Base-by-base conservation (phyloP, 2,888 invertebrate species). In the Sarcophaga rosellei region DNA sequence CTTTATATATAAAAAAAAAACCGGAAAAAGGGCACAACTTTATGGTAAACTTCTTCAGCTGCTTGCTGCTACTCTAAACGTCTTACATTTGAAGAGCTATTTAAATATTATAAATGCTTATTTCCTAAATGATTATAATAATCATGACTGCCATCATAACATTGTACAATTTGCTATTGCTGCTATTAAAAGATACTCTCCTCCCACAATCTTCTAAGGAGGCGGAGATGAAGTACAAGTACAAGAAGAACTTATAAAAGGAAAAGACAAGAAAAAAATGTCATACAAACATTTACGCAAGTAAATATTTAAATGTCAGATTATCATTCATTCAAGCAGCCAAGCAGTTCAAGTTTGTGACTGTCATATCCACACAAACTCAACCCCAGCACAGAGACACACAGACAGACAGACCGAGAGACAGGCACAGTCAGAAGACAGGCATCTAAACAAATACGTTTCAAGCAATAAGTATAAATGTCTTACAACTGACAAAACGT, bases 261-360 rank as follows among this genome's bases (percentile, higher is more conserved):
- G 17, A 17, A 15, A 53, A 12, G 17, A 15, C 4, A 47, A 47
- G 0, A 47, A 53, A 53, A 79, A 76, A 76, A 91, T 90, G 91
- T 91, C 90, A 92, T 83, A 69, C 88, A 91, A 91, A 89, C 72
- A 77, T 90, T 90, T 90, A 91, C 89, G 90, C 89, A 90, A 91
- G 91, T 90, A 91, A 91, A 92, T 91, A 91, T 91, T 91, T 91
- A 91, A 91, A 91, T 91, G 92, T 90, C 90, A 90, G 91, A 91
- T 91, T 91, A 84, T 84, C 69, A 84, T 81, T 82, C 45, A 81
- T 76, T 80, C 78, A 79, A 74, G 35, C 35, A 35, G 35, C 2
- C 78, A 79, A 53, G 53, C 53, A 53, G 53, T 53, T 78, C 68
- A 84, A 74, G 81, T 74, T 53, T 53, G 53, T 66, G 75, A 75